phyloP scores from a whole-genome alignment of 2,113 vertebrate species.

The Harpagus bidentatus region DNA sequence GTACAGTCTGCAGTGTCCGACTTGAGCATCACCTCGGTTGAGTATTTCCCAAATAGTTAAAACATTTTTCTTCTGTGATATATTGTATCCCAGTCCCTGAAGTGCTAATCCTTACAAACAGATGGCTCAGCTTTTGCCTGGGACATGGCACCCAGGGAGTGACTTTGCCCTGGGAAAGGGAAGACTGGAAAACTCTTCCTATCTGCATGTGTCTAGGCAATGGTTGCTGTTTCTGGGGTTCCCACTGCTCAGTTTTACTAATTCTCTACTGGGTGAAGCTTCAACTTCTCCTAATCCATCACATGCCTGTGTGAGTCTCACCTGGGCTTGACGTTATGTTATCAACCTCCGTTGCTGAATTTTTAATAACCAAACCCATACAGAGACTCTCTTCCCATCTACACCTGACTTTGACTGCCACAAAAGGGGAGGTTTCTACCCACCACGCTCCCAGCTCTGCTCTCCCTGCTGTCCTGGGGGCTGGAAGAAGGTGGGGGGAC shows the following conservation, averaged over 20 bases:
- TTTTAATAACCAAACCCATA: neutral
- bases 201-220: neutral
- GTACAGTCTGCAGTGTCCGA: rapidly evolving
- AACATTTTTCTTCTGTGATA: neutral
- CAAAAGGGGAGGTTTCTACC: neutral
- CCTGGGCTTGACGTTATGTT: neutral
- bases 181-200: neutral
- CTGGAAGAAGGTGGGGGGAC: neutral
- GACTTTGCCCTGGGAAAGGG: neutral
- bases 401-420: neutral
- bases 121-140: neutral
- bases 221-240: neutral
- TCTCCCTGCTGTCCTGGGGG: neutral
- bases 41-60: neutral
- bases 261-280: neutral
- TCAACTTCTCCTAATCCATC: neutral
- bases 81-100: neutral
- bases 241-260: neutral
- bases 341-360: neutral
- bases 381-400: neutral
- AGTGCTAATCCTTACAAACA: neutral
- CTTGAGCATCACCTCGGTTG: neutral
- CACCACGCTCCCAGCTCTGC: neutral
- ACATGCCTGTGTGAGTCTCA: neutral
- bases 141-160: neutral